Percentiles rank a stretch among this genome's conserved stretches.
Conservation (phyloP, 2,888 invertebrate genomes). For the Eremobia ochroleuca region DNA sequence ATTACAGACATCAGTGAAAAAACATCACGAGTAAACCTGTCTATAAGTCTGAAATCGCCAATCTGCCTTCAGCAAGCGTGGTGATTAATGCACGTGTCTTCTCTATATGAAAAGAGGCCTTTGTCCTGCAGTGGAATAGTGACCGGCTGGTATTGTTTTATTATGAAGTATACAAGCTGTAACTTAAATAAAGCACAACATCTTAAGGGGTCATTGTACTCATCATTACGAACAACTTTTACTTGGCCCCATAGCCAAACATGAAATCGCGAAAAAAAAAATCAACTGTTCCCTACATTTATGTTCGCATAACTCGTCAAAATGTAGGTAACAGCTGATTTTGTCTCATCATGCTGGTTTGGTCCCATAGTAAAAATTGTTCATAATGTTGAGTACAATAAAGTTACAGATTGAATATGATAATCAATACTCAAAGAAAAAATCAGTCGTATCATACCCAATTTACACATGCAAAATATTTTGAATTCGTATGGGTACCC, state of each 20-base stretch:
- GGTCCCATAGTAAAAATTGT: no score
- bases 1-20: background rate
- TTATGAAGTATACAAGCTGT: background rate
- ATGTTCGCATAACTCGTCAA: no score
- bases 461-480: background rate
- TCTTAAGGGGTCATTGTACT: no score
- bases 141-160: background rate
- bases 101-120: background rate
- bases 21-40: background rate
- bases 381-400: no score
- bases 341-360: no score
- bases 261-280: no score
- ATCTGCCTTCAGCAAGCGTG: background rate
- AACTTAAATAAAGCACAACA: no score
- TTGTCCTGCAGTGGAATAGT: background rate
- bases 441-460: background rate
- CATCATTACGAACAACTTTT: no score
- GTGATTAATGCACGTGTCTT: background rate
- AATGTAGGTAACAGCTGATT: no score
- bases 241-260: no score
- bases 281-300: no score
- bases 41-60: background rate
- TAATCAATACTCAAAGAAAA: background rate
- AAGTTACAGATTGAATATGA: no score
- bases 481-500: background rate